Evolutionary conservation across 2,797 vertebrate genomes (phyloP).

Genomic region (Scarus forsteni): DNA sequence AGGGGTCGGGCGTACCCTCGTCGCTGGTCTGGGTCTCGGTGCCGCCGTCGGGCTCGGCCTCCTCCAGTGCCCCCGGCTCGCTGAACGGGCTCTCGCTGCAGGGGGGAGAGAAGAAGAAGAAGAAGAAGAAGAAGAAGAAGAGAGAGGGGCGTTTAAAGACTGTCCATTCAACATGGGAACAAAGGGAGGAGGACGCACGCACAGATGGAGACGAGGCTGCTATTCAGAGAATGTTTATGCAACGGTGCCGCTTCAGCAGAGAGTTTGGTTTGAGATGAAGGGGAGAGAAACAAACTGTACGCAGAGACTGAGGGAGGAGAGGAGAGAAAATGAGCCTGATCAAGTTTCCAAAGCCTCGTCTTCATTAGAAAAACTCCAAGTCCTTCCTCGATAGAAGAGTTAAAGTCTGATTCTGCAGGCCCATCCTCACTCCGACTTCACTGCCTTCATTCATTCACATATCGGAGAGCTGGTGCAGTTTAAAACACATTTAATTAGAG

Average conservation of each 20-base stretch:
- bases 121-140: not conserved
- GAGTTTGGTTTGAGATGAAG: constrained; percentile 3
- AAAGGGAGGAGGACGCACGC: constrained; percentile 39
- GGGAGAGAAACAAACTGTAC: not conserved
- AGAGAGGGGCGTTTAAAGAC: not conserved
- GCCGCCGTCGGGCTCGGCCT: constrained; percentile 93
- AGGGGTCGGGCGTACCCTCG: constrained; percentile 87
- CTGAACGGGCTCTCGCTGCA: constrained; percentile 97
- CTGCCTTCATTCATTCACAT: no score
- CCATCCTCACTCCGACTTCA: no score
- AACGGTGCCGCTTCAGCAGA: constrained; percentile 7
- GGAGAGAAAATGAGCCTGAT: not conserved
- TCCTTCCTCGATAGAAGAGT: no score
- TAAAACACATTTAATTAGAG: no score
- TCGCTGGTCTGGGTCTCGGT: constrained; percentile 97
- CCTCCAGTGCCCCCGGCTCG: constrained; percentile 95
- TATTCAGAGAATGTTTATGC: constrained; percentile 7
- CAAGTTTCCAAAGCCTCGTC: no score
- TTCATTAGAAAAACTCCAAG: no score
- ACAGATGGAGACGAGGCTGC: constrained; percentile 40
- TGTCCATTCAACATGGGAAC: constrained; percentile 48
- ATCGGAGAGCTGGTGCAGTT: no score
- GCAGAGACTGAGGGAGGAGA: no score
- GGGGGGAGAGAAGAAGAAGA: not conserved
- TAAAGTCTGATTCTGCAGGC: no score